Conservation (phyloP, 2,113 vertebrate species). For the Atractosteus spatula region DNA sequence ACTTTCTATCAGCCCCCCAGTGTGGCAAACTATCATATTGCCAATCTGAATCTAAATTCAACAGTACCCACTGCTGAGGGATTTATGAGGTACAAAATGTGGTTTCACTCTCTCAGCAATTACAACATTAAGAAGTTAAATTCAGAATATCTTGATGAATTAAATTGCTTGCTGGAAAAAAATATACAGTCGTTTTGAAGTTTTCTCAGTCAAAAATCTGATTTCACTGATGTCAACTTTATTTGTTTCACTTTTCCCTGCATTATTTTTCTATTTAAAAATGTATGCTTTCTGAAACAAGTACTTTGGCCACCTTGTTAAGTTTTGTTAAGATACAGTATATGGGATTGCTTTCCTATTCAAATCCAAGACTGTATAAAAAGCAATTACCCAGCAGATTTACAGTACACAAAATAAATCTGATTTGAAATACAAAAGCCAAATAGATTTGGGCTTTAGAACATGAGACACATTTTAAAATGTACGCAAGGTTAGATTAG, state of each 20-base stretch:
- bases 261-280: no score
- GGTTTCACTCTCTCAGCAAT: constrained; percentile 32
- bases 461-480: no score
- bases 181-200: no score
- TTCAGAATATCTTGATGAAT: constrained; percentile 51
- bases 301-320: no score
- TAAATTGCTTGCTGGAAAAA: not conserved
- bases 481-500: not conserved
- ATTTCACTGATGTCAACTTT: no score
- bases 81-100: constrained; percentile 24
- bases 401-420: not conserved
- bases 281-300: no score
- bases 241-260: no score
- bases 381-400: not conserved
- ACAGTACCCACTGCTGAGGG: constrained; percentile 40
- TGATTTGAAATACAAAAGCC: not conserved
- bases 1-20: constrained; percentile 41
- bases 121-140: constrained; percentile 44
- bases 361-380: not conserved
- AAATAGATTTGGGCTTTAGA: not conserved
- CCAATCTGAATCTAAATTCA: constrained; percentile 27
- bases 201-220: no score
- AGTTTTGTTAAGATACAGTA: no score
- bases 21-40: constrained; percentile 38
- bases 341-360: no score